A percentile compares a stretch with the other conserved stretches of the same genome.
These are phyloP conservation scores for Sterrhoptilus dennistouni DNA, from an alignment of 2,113 vertebrate genomes.

Conservation along the genomic window DNA sequence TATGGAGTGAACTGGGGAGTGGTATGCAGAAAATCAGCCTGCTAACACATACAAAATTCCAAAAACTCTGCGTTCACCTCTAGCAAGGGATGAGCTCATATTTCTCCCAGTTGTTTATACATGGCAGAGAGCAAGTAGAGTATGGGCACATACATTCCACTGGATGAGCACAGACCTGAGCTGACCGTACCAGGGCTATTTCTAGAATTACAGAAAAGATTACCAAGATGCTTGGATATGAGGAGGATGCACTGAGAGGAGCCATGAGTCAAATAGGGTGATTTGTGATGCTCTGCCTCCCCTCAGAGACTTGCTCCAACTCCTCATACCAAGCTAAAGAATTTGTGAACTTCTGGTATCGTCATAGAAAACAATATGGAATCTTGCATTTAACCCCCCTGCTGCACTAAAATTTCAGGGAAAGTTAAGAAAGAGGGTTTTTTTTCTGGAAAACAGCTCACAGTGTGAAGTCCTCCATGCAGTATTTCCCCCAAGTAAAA, in stretches of 20 bases:
- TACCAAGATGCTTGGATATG: not conserved
- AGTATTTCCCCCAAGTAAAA: not conserved
- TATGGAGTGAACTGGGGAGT: not conserved
- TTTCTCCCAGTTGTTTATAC: not conserved
- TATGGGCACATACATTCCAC: not conserved
- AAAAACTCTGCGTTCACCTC: not conserved
- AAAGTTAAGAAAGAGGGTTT: not conserved
- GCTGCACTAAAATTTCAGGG: not conserved
- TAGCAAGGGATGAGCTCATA: accelerated
- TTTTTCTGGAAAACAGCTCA: not conserved
- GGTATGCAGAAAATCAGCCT: not conserved
- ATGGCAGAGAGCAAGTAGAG: not conserved
- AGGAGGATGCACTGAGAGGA: not conserved
- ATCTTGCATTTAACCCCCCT: not conserved
- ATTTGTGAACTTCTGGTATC: not conserved
- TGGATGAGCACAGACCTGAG: not conserved
- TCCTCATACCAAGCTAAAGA: not conserved
- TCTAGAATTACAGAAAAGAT: not conserved
- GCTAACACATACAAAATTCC: not conserved
- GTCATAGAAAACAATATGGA: not conserved
- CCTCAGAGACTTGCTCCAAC: not conserved
- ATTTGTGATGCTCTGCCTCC: not conserved
- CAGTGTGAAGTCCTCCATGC: not conserved
- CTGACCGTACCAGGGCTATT: not conserved
- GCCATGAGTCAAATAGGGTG: not conserved